Base-by-base conservation (phyloP, 2,113 vertebrate genomes). In the Nansenia antarctica region DNA sequence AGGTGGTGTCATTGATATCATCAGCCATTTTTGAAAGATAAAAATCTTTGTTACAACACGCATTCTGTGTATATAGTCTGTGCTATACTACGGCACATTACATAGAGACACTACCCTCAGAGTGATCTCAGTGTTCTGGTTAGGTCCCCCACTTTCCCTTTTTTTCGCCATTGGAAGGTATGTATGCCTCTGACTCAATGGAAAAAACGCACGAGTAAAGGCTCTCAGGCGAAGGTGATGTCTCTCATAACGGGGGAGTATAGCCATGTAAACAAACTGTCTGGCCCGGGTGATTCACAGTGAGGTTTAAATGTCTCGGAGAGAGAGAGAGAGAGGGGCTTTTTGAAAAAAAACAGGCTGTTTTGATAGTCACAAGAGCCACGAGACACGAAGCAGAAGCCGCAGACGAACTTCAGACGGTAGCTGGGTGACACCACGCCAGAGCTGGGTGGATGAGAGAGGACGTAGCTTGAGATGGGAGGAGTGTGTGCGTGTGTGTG, bases 331-430 rank as follows among this genome's bases (percentile, higher is more conserved):
- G 55, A 31, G 30, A 11, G 55, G 22, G 27, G 15, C 15, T n/a
- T 22, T 49, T 54, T 30, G 60, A 39, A 55, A 72, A 62, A 47
- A 71, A 72, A 26, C 7, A 0, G 31, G 14, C 26, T 32, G 62
- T 55, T 80, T 67, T 69, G 73, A 82, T 68, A 42, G 5, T 24
- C 1, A 2, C 8, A 49, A 55, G 18, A 45, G 42, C 45, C 29
- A 37, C 3, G 4, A 39, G 71, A 77, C 69, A 22, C 30, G 37
- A 61, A 77, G 26, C 83, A 80, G 85, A 78, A 60, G 78, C 42
- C 59, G 35, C 68, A 22, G 75, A 29, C 42, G 64, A 45, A 59
- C 62, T 53, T 34, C 67, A 67, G 57, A 77, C 37, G 62, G 60
- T 20, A n/a, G 66, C 12, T 42, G 5, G 29, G 49, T 64, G 37